Evolutionary conservation across 2,888 invertebrate genomes (phyloP).

Genomic region (Amphipyra berbera): DNA sequence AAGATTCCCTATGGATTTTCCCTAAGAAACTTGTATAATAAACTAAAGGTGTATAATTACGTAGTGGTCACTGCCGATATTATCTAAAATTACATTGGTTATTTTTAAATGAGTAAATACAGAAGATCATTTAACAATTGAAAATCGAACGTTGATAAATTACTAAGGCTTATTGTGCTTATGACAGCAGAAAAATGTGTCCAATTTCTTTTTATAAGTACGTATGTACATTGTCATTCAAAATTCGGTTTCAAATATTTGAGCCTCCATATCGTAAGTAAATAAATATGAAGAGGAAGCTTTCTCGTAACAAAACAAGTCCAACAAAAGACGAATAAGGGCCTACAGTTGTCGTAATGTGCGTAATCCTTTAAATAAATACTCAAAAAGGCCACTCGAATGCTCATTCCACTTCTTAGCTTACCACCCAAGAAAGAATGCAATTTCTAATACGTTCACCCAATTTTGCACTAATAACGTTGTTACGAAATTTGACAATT

Average conservation of each 20-base stretch:
- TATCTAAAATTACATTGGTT: neutral
- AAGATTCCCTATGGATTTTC: conserved; percentile 22
- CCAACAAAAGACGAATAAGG: conserved; percentile 63
- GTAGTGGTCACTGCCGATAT: neutral
- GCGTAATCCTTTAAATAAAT: conserved; percentile 85
- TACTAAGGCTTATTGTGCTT: neutral
- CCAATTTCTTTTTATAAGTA: conserved; percentile 10
- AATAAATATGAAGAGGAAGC: conserved; percentile 54
- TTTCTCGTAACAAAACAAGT: conserved; percentile 74
- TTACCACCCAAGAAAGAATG: conserved; percentile 76
- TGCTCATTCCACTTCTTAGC: conserved; percentile 59
- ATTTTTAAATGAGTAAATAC: neutral
- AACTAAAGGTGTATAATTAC: neutral
- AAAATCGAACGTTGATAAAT: neutral
- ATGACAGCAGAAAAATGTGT: neutral
- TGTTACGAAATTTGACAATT: conserved; percentile 60
- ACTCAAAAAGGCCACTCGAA: conserved; percentile 73
- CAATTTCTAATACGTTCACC: conserved; percentile 59
- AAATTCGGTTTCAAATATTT: conserved; percentile 54
- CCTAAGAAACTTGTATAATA: conserved; percentile 7
- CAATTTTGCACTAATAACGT: conserved; percentile 67
- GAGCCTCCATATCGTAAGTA: conserved; percentile 52
- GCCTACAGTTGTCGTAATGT: conserved; percentile 74
- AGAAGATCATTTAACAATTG: neutral
- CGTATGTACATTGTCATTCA: conserved; percentile 40